Percentiles rank a stretch among this genome's conserved stretches.
Conservation (phyloP, 1,140 invertebrate genomes). For the Vanessa tameamea region DNA sequence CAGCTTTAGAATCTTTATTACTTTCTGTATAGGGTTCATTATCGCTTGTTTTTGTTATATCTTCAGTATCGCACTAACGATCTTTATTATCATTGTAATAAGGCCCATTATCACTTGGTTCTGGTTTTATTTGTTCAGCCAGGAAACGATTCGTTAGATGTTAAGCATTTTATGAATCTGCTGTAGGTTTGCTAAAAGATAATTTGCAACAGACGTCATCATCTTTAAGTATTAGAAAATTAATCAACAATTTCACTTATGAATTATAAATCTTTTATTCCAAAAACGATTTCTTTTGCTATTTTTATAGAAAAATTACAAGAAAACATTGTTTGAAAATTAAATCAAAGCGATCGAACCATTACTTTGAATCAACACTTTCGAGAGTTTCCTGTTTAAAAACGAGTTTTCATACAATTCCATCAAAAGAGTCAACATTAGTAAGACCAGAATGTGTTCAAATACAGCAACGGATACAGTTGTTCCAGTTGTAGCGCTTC, state of each 20-base stretch:
- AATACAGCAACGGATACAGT: neutral
- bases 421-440: conserved; percentile 1
- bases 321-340: neutral
- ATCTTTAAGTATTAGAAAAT: neutral
- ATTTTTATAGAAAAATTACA: too few relatives aligned
- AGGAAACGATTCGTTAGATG: conserved; percentile 26
- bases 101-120: conserved; percentile 27
- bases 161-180: conserved; percentile 20
- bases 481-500: neutral
- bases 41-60: neutral
- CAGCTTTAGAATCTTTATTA: conserved; percentile 17
- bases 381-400: neutral
- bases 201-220: conserved; percentile 6
- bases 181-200: neutral
- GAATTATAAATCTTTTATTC: too few relatives aligned
- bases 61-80: conserved; percentile 13
- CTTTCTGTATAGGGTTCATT: conserved; percentile 13
- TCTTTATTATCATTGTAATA: conserved; percentile 26
- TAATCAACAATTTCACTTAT: neutral
- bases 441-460: neutral
- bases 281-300: neutral
- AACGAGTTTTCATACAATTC: neutral
- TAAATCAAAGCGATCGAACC: neutral
- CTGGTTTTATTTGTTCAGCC: conserved; percentile 8
- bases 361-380: neutral